Conservation (phyloP, 2,888 invertebrate species). For the Caradrina clavipalpis region DNA sequence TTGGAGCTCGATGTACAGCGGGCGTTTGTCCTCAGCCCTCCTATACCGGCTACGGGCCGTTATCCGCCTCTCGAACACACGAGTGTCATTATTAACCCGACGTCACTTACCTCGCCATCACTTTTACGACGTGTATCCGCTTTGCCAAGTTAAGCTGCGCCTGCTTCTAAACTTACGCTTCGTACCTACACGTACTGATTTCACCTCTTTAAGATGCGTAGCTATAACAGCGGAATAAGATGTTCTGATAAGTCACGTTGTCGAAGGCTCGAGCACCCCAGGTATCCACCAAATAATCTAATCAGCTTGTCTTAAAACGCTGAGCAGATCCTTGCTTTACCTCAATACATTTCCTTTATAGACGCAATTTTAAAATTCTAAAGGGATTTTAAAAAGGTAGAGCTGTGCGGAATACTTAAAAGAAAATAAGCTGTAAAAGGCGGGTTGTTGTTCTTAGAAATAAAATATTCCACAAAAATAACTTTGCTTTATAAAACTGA, state of each 20-base stretch:
- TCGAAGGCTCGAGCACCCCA: slow-evolving; percentile 24
- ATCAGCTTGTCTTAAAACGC: slow-evolving; percentile 39
- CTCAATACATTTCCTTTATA: slow-evolving; percentile 27
- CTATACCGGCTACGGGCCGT: slow-evolving; percentile 53
- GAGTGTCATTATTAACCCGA: slow-evolving; percentile 65
- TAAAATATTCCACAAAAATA: slow-evolving; percentile 32
- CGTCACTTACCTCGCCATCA: slow-evolving; percentile 74
- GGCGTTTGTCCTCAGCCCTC: slow-evolving; percentile 38
- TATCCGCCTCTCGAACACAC: slow-evolving; percentile 61
- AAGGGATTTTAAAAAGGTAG: slow-evolving; percentile 37
- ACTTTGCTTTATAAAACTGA: slow-evolving; percentile 23
- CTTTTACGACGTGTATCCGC: slow-evolving; percentile 79
- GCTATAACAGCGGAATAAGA: slow-evolving; percentile 34
- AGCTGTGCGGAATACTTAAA: slow-evolving; percentile 35
- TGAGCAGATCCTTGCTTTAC: slow-evolving; percentile 22
- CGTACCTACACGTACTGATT: slow-evolving; percentile 67
- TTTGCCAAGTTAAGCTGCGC: slow-evolving; percentile 71
- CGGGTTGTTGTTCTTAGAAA: slow-evolving; percentile 19
- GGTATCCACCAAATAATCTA: slow-evolving; percentile 44
- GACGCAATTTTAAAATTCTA: slow-evolving; percentile 32
- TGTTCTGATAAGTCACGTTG: slow-evolving; percentile 58
- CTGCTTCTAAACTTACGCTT: slow-evolving; percentile 67
- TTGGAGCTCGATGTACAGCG: slow-evolving; percentile 45
- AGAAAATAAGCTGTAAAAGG: slow-evolving; percentile 19
- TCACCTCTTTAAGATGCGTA: slow-evolving; percentile 63